Conservation (phyloP, 2,797 vertebrate species). For the Acomys russatus region DNA sequence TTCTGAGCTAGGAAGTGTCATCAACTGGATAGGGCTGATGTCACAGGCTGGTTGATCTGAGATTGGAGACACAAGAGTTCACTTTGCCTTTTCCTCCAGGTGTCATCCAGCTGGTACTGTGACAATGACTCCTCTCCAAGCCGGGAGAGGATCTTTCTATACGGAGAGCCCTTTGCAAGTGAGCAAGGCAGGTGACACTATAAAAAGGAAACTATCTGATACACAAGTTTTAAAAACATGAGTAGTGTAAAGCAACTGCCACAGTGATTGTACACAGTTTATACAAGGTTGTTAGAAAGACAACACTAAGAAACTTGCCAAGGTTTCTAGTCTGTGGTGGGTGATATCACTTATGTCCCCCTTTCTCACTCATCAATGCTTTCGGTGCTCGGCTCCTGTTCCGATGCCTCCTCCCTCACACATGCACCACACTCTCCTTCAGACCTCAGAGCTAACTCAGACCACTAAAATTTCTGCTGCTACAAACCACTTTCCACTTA, state of each 20-base stretch:
- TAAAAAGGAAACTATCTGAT: background rate
- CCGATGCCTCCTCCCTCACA: background rate
- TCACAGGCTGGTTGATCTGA: constrained; percentile 7
- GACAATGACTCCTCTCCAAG: background rate
- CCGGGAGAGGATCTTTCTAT: background rate
- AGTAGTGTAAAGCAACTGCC: background rate
- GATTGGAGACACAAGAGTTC: background rate
- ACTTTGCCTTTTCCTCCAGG: background rate
- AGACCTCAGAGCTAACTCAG: background rate
- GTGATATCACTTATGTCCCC: background rate
- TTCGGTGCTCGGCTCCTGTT: background rate
- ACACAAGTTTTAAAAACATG: background rate
- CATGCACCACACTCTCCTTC: background rate
- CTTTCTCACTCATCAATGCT: background rate
- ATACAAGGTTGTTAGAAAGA: constrained; percentile 34
- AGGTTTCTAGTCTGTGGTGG: background rate
- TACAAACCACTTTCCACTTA: background rate
- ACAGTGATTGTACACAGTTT: background rate
- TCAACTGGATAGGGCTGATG: background rate
- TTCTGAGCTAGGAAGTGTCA: constrained; percentile 58
- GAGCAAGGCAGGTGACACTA: background rate
- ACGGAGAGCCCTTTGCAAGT: background rate
- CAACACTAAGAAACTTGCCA: background rate
- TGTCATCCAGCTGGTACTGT: background rate
- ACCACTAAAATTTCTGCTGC: background rate